Conservation (phyloP, 1,140 invertebrate species). For the Diuraphis noxia region DNA sequence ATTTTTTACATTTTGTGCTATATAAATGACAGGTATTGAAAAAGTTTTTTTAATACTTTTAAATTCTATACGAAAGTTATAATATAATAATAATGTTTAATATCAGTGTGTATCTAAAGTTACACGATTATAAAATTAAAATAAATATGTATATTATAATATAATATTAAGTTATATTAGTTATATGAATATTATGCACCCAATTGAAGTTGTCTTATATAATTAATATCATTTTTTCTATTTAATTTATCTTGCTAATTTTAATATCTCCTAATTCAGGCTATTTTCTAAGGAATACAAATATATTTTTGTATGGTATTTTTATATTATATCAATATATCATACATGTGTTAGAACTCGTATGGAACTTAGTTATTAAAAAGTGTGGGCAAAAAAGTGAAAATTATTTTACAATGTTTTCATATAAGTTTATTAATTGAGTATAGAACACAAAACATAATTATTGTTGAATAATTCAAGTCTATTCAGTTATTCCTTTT, state of each 20-base stretch:
- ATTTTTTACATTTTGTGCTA: background rate
- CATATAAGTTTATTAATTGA: background rate
- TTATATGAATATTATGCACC: background rate
- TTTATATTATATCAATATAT: too few relatives aligned
- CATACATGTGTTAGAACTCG: too few relatives aligned
- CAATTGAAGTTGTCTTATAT: background rate
- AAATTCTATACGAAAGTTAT: background rate
- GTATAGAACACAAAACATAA: too few relatives aligned
- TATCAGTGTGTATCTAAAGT: background rate
- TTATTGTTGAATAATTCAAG: too few relatives aligned
- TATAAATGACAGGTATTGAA: constrained; percentile 9
- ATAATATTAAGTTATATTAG: background rate
- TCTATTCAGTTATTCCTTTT: too few relatives aligned
- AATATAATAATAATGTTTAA: background rate
- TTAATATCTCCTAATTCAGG: background rate
- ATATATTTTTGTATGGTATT: too few relatives aligned
- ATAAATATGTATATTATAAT: background rate
- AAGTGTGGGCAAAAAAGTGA: too few relatives aligned
- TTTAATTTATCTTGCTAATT: background rate
- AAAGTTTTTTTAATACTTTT: constrained; percentile 26
- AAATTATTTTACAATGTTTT: too few relatives aligned
- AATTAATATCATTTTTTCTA: background rate
- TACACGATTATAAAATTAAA: background rate
- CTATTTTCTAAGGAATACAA: background rate
- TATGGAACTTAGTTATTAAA: too few relatives aligned